Base-by-base conservation (phyloP, 92 coral and sea anemone species). In the Desmophyllum pertusum region DNA sequence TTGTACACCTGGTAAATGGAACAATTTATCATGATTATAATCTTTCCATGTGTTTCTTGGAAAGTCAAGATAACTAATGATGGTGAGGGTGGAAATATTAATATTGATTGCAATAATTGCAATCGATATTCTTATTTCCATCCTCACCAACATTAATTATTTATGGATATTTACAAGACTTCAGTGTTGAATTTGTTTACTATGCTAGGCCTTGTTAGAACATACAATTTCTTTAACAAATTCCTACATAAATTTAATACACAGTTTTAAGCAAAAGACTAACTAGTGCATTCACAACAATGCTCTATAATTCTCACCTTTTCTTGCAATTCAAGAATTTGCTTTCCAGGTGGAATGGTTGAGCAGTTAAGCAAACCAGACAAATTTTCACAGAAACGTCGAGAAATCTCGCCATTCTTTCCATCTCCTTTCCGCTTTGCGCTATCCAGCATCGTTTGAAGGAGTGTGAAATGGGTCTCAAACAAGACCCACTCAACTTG, bases 241-340 rank as follows among this genome's bases (percentile, higher is more conserved):
- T 50, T 6, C 55, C 10, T 25, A 25, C 31, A 62, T 25, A 14
- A 35, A 57, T 13, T 11, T 25, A 6, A 2, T 62, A 15, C 13
- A 62, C 14, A 29, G 0, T 10, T 62, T 62, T 62, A 15, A 29
- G 31, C 9, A 23, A 59, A 59, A 6, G 23, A 13, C n/a, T n/a
- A n/a, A n/a, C n/a, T n/a, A n/a, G n/a, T n/a, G 31, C 15, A n/a
- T 9, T 36, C 25, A 35, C 5, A n/a, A 63, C 33, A 21, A 43
- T 27, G 37, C 33, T 66, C 50, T 55, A 1, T 6, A 30, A 3
- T 62, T 75, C 93, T n/a, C 55, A 95, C 99, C 97, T 92, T 94
- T 85, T 94, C 97, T 79, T 96, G 96, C 29, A 96, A 80, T 69
- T 92, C 92, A 73, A 94, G 89, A 84, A 96, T 57, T 62, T 95